A percentile compares a stretch with the other conserved stretches of the same genome.
Evolutionary conservation across 2,113 vertebrate genomes (phyloP).

Genomic region (Lepus timidus): DNA sequence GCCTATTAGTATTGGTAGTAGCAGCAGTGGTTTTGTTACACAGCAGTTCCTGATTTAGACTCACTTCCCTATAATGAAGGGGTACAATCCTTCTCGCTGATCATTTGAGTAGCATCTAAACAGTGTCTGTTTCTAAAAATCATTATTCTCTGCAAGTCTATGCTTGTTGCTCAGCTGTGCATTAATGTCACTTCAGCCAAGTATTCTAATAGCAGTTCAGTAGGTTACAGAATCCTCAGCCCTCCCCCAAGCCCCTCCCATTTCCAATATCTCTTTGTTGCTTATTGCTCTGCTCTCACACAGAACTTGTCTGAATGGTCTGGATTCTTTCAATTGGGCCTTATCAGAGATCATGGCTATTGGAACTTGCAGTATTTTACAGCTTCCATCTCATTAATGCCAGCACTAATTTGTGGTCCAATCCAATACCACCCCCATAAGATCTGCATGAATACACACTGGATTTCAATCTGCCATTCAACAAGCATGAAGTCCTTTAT

Average conservation of each 20-base stretch:
- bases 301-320: conserved; percentile 67
- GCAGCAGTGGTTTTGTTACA: not conserved
- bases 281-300: conserved; percentile 44
- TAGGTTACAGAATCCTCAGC: not conserved
- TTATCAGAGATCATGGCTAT: conserved; percentile 75
- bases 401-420: conserved; percentile 84
- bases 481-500: conserved; percentile 81
- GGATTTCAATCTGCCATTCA: conserved; percentile 85
- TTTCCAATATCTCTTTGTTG: conserved; percentile 58
- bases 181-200: conserved; percentile 45
- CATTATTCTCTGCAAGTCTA: conserved; percentile 67
- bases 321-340: conserved; percentile 61
- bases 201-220: conserved; percentile 7
- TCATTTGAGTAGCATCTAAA: conserved; percentile 49
- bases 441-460: conserved; percentile 83
- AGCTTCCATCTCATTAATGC: conserved; percentile 83
- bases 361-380: conserved; percentile 74
- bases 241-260: not conserved
- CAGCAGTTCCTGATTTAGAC: not conserved
- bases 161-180: conserved; percentile 61
- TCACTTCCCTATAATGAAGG: not conserved
- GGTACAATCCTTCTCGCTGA: conserved; percentile 16
- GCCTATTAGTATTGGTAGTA: not conserved
- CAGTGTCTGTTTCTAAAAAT: conserved; percentile 65
- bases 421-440: conserved; percentile 80